Evolutionary conservation across 2,113 vertebrate genomes (phyloP).

Genomic region (Tympanuchus pallidicinctus): DNA sequence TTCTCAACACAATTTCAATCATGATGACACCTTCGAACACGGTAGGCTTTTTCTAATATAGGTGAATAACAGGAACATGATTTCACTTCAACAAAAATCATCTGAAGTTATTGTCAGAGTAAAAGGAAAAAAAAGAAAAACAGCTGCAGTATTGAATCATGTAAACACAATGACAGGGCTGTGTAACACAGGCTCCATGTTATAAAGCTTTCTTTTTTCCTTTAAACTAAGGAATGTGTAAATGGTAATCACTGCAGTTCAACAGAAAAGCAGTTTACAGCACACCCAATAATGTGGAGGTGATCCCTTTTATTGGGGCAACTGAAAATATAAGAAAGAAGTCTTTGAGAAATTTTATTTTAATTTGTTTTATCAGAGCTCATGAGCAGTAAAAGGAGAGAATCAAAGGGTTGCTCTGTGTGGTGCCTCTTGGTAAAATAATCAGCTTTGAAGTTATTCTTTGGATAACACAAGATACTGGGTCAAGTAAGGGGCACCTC

Average conservation of each 20-base stretch:
- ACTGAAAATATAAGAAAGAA: constrained; percentile 60
- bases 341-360: constrained; percentile 70
- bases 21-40: constrained; percentile 31
- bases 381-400: constrained; percentile 65
- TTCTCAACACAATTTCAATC: constrained; percentile 18
- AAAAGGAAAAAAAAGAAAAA: constrained; percentile 61
- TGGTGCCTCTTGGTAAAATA: constrained; percentile 71
- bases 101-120: constrained; percentile 44
- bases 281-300: constrained; percentile 21
- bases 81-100: constrained; percentile 42
- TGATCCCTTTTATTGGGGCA: constrained; percentile 62
- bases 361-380: constrained; percentile 66
- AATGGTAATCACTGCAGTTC: constrained; percentile 21
- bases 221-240: constrained; percentile 52
- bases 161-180: constrained; percentile 41
- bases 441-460: constrained; percentile 79
- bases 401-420: constrained; percentile 70
- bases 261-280: constrained; percentile 51
- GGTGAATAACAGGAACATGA: constrained; percentile 41
- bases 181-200: constrained; percentile 28
- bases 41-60: constrained; percentile 23
- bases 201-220: constrained; percentile 59
- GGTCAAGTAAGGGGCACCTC: constrained; percentile 47
- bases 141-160: constrained; percentile 47
- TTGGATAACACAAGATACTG: constrained; percentile 71